These are phyloP conservation scores for Zaprionus africanus DNA, from an alignment of 1,140 invertebrate genomes.

Conservation along the genomic window DNA sequence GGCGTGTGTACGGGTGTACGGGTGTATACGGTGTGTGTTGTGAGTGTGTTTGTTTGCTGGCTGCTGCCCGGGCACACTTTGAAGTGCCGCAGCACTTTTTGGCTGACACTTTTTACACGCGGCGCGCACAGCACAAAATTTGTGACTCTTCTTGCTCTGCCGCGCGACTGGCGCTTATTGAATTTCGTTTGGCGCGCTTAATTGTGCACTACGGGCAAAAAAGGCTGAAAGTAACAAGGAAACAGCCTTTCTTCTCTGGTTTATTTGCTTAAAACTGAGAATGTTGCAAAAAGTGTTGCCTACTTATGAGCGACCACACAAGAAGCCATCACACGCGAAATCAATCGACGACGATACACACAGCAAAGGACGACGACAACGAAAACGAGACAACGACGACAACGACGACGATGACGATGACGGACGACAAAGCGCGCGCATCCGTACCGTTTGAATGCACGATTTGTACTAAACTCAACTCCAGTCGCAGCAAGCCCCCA, in stretches of 20 bases:
- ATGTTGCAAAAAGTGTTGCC: conserved; percentile 60
- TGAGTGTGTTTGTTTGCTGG: background rate
- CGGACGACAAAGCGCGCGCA: conserved; percentile 55
- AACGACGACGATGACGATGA: conserved; percentile 25
- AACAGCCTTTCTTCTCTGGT: background rate
- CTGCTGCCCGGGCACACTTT: conserved; percentile 38
- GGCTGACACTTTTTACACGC: conserved; percentile 40
- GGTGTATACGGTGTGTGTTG: no score
- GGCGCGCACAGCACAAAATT: conserved; percentile 1
- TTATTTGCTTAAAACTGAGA: conserved; percentile 16
- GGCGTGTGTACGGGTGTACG: background rate
- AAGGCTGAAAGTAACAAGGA: background rate
- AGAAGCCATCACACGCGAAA: conserved; percentile 24
- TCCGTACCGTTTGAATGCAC: conserved; percentile 80
- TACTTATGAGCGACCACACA: conserved; percentile 46
- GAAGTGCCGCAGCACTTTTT: conserved; percentile 49
- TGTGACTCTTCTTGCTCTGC: conserved; percentile 14
- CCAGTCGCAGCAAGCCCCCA: conserved; percentile 23
- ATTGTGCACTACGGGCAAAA: conserved; percentile 30
- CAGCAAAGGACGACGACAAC: conserved; percentile 5
- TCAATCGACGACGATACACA: conserved; percentile 17
- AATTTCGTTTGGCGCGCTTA: conserved; percentile 32
- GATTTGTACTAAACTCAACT: conserved; percentile 75
- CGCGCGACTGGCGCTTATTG: conserved; percentile 14
- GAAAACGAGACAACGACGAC: background rate